A percentile compares a stretch with the other conserved stretches of the same genome.
Conservation (phyloP, 2,888 invertebrate genomes). For the Ormyrus nitidulus region DNA sequence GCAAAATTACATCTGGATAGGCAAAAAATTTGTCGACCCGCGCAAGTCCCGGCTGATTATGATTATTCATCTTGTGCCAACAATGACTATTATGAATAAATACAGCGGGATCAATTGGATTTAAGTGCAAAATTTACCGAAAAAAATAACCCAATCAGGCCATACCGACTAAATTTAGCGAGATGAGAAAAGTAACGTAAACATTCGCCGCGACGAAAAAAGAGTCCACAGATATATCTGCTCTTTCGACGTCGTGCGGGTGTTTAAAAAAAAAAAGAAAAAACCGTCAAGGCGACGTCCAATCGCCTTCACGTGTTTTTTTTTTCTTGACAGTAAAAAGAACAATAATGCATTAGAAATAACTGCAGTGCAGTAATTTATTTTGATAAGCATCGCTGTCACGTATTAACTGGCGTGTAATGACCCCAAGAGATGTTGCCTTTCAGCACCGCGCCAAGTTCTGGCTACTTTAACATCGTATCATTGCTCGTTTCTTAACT, state of each 20-base stretch:
- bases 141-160: constrained; percentile 62
- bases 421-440: constrained; percentile 56
- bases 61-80: not conserved
- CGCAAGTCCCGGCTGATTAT: not conserved
- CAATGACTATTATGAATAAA: constrained; percentile 10
- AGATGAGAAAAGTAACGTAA: constrained; percentile 23
- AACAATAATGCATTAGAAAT: constrained; percentile 65
- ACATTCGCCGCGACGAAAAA: constrained; percentile 10
- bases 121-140: constrained; percentile 47
- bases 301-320: constrained; percentile 22
- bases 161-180: constrained; percentile 54
- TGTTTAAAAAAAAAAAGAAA: not conserved
- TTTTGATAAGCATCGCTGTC: constrained; percentile 57
- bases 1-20: constrained; percentile 16
- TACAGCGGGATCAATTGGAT: constrained; percentile 48
- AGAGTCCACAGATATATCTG: not conserved
- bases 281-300: constrained; percentile 12
- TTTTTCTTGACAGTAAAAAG: not conserved
- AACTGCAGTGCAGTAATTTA: constrained; percentile 68
- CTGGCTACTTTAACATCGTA: constrained; percentile 8
- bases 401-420: constrained; percentile 62
- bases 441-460: constrained; percentile 50
- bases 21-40: too few species aligned
- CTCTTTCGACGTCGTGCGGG: constrained; percentile 32
- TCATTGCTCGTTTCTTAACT: not conserved